These are phyloP conservation scores for Ectropis grisescens DNA, from an alignment of 1,140 invertebrate species.

Conservation along the genomic window DNA sequence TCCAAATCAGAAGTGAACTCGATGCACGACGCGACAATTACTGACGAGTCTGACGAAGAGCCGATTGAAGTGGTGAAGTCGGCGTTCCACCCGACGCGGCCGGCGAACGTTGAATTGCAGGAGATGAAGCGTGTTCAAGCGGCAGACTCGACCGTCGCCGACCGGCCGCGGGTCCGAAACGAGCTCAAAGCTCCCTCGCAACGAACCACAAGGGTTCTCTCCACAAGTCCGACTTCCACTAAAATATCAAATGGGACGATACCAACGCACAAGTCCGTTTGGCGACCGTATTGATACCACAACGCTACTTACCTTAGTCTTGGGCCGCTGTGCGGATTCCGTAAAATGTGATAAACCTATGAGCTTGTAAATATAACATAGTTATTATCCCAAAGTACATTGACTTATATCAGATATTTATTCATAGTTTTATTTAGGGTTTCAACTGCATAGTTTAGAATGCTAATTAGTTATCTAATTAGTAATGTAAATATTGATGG, in stretches of 20 bases:
- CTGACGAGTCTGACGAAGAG: slow-evolving; percentile 75
- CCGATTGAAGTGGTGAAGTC: slow-evolving; percentile 82
- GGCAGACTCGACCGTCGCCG: slow-evolving; percentile 73
- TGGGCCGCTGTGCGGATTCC: slow-evolving; percentile 27
- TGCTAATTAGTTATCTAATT: slow-evolving; percentile 3
- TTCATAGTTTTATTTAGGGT: slow-evolving; percentile 26
- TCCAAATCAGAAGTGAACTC: slow-evolving; percentile 73
- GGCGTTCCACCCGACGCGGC: slow-evolving; percentile 75
- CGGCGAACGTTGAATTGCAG: slow-evolving; percentile 58
- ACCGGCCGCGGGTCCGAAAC: slow-evolving; percentile 52
- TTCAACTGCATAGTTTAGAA: slow-evolving; percentile 1
- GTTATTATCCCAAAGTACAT: slow-evolving; percentile 22
- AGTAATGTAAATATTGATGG: slow-evolving; percentile 23
- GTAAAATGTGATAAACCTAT: slow-evolving; percentile 63
- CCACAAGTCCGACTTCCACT: slow-evolving; percentile 70
- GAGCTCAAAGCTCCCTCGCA: slow-evolving; percentile 75
- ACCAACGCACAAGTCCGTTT: slow-evolving; percentile 76
- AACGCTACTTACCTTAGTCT: slow-evolving; percentile 25
- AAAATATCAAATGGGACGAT: slow-evolving; percentile 72
- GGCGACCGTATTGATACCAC: slow-evolving; percentile 79
- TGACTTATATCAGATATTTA: slow-evolving; percentile 40
- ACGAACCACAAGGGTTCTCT: slow-evolving; percentile 57
- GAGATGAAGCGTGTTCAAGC: slow-evolving; percentile 66
- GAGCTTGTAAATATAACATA: slow-evolving; percentile 65
- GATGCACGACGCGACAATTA: slow-evolving; percentile 74